These are phyloP conservation scores for Acestrorhynchus altus DNA, from an alignment of 2,797 vertebrate species.

Conservation along the genomic window DNA sequence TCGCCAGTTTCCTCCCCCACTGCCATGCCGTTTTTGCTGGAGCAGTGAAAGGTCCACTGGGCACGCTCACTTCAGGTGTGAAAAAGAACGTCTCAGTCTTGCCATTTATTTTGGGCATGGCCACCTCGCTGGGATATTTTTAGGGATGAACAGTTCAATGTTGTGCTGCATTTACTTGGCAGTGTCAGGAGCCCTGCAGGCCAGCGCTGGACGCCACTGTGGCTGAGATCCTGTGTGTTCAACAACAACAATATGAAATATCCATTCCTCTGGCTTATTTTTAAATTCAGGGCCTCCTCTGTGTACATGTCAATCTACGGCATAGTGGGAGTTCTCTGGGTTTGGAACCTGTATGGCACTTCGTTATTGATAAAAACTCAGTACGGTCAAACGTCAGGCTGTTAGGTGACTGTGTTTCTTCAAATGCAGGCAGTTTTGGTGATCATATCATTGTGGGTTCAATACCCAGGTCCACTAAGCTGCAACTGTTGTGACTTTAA, in stretches of 20 bases:
- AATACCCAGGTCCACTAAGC: too few species aligned
- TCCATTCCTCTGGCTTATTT: conserved; percentile 52
- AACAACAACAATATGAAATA: conserved; percentile 48
- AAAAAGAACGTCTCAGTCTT: conserved; percentile 52
- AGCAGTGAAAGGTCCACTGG: conserved; percentile 14
- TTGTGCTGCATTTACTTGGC: conserved; percentile 61
- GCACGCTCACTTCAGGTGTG: conserved; percentile 51
- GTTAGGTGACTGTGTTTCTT: too few species aligned
- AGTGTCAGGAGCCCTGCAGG: conserved; percentile 38
- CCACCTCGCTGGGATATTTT: conserved; percentile 56
- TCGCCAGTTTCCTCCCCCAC: conserved; percentile 25
- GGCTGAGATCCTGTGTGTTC: conserved; percentile 51
- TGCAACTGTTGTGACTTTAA: too few species aligned
- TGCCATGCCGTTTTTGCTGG: conserved; percentile 41
- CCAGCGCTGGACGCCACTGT: conserved; percentile 46
- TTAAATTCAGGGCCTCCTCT: conserved; percentile 38
- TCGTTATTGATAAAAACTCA: too few species aligned
- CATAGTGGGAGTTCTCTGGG: conserved; percentile 34
- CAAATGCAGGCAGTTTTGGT: too few species aligned
- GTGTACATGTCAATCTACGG: conserved; percentile 47
- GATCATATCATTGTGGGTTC: too few species aligned
- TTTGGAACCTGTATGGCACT: too few species aligned
- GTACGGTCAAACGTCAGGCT: too few species aligned
- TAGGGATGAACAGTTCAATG: conserved; percentile 57
- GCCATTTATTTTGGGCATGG: conserved; percentile 57